Base-by-base conservation (phyloP, 2,888 invertebrate species). In the Sthenelais limicola region DNA sequence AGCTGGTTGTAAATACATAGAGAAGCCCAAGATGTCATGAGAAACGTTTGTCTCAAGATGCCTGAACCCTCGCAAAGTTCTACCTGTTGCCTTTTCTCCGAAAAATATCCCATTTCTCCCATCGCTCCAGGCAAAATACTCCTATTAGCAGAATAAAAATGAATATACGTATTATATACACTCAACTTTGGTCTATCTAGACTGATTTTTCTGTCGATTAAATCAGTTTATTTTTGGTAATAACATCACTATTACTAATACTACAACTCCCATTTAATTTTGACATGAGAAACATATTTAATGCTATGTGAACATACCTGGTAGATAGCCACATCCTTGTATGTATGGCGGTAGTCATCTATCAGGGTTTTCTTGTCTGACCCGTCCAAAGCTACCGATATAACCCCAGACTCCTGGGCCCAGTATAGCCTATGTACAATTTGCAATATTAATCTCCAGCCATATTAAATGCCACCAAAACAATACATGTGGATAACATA, bases 311-410 rank as follows among this genome's bases (percentile, higher is more conserved):
- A n/a, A n/a, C 69, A n/a, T 9, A 76, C 76, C 69, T 76, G 68
- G 58, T 74, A 76, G n/a, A 76, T 72, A 5, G 76, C 74, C 68
- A 76, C 74, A 62, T 74, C 76, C 24, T 38, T 28, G 47, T 62
- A 71, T 0, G 73, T 68, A 21, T 58, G 18, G 15, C 26, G 35
- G 24, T 18, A 21, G n/a, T 66, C 26, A 26, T 35, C 18, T 5
- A 62, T 26, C 2, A 52, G 32, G 3, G 35, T 43, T 15, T 69
- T 62, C 62, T 35, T 28, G 21, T 68, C 54, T 12, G 54, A 49
- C 12, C 73, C 73, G 28, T 74, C 33, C 28, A 75, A 52, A 12
- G 24, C 15, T 12, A 66, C 48, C 15, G 71, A 58, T 15, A 33
- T 48, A n/a, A 75, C 72, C 12, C 71, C 73, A 5, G 58, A 58